Base-by-base conservation (phyloP, 1,140 invertebrate species). In the Steinernema feltiae region DNA sequence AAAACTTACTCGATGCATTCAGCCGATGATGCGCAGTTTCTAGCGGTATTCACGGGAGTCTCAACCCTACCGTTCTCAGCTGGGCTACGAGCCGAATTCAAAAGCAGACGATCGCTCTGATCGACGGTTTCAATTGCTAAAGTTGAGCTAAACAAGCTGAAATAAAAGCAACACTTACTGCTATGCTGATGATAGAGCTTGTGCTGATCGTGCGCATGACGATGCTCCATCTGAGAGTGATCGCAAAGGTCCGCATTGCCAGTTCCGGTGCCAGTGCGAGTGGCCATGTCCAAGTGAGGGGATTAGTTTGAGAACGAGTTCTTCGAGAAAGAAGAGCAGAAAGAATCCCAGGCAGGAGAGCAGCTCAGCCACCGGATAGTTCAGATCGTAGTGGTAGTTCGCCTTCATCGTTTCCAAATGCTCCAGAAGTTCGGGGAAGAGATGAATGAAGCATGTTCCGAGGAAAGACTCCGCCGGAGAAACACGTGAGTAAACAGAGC, bases 401-500 rank as follows among this genome's bases (percentile, higher is more conserved):
- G 46, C 12, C 35, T 76, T 46, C 71, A 84, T 75, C 18, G 35
- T 32, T 1, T 74, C 71, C 1, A 84, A 12, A 72, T 83, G 82
- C 31, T 84, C 81, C 15, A 32, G 32, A 0, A 92, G 90, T 87
- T 94, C 93, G 21, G 93, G 92, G 46, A 94, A 87, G 87, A 94
- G 92, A 86, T 94, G 93, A 1, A 93, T 88, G 41, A 93, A 86
- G 27, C 92, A 91, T 0, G 93, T 94, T 0, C 92, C 92, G 15
- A 94, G 85, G 32, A 94, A n/a, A 89, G 2, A 94, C 92, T 0
- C 93, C 93, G 1, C 91, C 93, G 29, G 93, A 93, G 78, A 93
- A 93, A 82, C 92, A 93, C 0, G 93, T 89, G 12, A 94, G 84
- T n/a, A 91, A 82, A 77, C 85, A 87, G 17, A 89, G 81, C 30